Evolutionary conservation across 2,888 invertebrate species (phyloP).

Genomic region (Hoplodrina blanda): DNA sequence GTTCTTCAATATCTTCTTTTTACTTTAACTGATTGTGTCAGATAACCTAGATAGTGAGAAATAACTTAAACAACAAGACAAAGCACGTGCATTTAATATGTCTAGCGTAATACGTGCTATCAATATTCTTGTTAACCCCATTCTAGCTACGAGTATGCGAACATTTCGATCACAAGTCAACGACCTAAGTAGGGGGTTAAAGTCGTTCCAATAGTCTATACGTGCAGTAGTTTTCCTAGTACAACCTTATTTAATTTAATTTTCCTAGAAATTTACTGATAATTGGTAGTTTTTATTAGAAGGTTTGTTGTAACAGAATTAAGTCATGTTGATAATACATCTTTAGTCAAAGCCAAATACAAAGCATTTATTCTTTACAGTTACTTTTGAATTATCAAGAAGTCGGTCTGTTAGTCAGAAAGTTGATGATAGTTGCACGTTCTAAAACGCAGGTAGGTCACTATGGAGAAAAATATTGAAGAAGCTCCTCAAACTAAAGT

Average conservation of each 20-base stretch:
- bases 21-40: background rate
- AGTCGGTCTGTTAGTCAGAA: too few relatives aligned
- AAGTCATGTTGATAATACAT: too few relatives aligned
- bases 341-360: too few relatives aligned
- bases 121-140: conserved; percentile 28
- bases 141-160: conserved; percentile 6
- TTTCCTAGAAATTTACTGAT: conserved; percentile 20
- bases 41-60: conserved; percentile 23
- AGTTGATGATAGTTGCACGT: too few relatives aligned
- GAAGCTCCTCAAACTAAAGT: too few relatives aligned
- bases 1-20: background rate
- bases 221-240: conserved; percentile 2
- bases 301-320: background rate
- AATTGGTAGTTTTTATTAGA: background rate
- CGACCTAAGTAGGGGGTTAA: conserved; percentile 14
- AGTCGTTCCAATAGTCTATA: background rate
- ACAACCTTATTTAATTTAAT: background rate
- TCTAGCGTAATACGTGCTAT: conserved; percentile 4
- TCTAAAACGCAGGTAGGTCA: too few relatives aligned
- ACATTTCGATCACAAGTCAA: conserved; percentile 33
- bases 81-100: conserved; percentile 22
- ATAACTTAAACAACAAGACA: conserved; percentile 26
- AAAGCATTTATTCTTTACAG: too few relatives aligned
- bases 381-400: too few relatives aligned
- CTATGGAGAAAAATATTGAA: too few relatives aligned